These are phyloP conservation scores for Rhombomys opimus DNA, from an alignment of 2,113 vertebrate genomes.

Conservation along the genomic window DNA sequence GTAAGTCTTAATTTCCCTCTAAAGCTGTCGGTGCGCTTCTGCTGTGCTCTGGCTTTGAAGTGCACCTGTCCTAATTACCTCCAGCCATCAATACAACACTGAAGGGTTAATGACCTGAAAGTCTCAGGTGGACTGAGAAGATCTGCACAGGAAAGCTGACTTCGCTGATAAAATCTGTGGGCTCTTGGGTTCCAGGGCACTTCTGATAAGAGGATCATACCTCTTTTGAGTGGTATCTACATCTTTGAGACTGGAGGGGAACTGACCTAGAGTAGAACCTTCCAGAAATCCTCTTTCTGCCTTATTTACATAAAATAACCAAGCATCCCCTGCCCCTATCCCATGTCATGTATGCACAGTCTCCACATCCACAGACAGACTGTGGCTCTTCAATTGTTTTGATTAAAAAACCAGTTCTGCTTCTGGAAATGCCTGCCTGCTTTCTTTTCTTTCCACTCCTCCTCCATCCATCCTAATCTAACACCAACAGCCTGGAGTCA, in stretches of 20 bases:
- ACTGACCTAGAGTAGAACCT: background rate
- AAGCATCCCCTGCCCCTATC: background rate
- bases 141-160: background rate
- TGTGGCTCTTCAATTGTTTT: background rate
- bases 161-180: background rate
- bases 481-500: background rate
- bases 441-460: background rate
- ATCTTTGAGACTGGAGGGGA: background rate
- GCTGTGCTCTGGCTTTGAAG: background rate
- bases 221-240: background rate
- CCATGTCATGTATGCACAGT: background rate
- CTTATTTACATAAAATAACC: background rate
- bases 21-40: background rate
- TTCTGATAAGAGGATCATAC: background rate
- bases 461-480: background rate
- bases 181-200: background rate
- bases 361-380: background rate
- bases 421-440: background rate
- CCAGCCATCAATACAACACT: background rate
- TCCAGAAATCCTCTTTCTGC: background rate
- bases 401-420: background rate
- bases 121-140: background rate
- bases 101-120: background rate
- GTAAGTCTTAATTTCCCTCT: slow-evolving; percentile 19
- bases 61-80: background rate